A percentile compares a stretch with the other conserved stretches of the same genome.
phyloP scores from a whole-genome alignment of 2,888 invertebrate species.

The Ommatoiulus sabulosus region DNA sequence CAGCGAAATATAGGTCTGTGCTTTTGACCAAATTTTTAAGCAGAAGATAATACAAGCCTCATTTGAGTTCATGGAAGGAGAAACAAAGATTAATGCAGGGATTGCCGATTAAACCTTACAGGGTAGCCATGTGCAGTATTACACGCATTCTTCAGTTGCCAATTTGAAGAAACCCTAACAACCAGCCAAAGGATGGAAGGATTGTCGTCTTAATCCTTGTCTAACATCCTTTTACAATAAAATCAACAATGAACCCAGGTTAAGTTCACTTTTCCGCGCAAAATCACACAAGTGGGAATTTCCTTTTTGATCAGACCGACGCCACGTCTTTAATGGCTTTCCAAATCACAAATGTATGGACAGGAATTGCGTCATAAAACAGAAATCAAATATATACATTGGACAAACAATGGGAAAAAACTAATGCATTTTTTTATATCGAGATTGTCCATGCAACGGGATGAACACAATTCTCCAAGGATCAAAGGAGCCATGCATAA shows the following conservation, averaged over 20 bases:
- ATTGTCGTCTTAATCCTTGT: conserved; percentile 7
- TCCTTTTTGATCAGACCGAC: not conserved
- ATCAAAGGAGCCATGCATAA: too few species aligned
- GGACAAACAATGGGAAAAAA: not conserved
- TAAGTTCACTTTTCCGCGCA: conserved; percentile 12
- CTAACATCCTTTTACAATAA: conserved; percentile 24
- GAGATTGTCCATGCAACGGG: too few species aligned
- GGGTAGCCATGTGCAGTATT: not conserved
- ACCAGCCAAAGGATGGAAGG: not conserved
- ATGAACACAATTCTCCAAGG: too few species aligned
- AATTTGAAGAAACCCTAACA: not conserved
- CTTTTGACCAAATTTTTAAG: not conserved
- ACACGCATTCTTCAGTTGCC: not conserved
- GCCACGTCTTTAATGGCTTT: not conserved
- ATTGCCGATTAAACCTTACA: not conserved
- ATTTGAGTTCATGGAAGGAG: not conserved
- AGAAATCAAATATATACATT: not conserved
- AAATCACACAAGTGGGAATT: conserved; percentile 15
- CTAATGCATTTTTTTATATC: not conserved
- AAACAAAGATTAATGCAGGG: not conserved
- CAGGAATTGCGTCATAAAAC: not conserved
- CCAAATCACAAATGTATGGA: not conserved
- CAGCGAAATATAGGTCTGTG: not conserved
- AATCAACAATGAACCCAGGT: conserved; percentile 9
- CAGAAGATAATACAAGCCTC: not conserved